phyloP scores from a whole-genome alignment of 2,113 vertebrate species.

The Seriola dumerili region DNA sequence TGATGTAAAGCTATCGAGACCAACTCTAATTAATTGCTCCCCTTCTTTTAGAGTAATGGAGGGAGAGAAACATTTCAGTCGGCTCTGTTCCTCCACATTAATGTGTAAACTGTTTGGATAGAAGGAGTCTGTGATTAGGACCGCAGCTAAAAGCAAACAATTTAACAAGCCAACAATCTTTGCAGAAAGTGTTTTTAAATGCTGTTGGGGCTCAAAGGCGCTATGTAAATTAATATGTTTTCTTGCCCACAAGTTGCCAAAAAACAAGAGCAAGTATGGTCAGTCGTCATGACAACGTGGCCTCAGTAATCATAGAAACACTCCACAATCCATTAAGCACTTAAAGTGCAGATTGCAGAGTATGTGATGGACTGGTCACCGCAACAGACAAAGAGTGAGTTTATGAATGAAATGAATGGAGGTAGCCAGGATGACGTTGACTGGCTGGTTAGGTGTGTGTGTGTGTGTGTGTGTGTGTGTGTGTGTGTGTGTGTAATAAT shows the following conservation, averaged over 20 bases:
- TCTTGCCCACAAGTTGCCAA: neutral
- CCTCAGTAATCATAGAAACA: constrained; percentile 32
- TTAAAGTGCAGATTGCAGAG: constrained; percentile 56
- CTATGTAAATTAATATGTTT: constrained; percentile 9
- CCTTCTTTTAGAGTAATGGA: constrained; percentile 19
- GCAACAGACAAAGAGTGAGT: neutral
- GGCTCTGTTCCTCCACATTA: constrained; percentile 17
- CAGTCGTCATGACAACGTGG: constrained; percentile 83
- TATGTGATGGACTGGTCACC: neutral
- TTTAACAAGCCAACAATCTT: constrained; percentile 6
- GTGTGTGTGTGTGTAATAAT: neutral
- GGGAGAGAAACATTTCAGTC: constrained; percentile 25
- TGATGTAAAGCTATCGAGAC: constrained; percentile 25
- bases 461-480: neutral
- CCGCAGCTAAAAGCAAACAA: constrained; percentile 48
- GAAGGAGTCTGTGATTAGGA: constrained; percentile 17
- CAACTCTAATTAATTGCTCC: constrained; percentile 32
- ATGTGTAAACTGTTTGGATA: constrained; percentile 9
- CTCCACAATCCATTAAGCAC: constrained; percentile 52
- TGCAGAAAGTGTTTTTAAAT: constrained; percentile 19
- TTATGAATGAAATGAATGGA: constrained; percentile 21
- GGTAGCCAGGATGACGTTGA: neutral
- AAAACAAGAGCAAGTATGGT: constrained; percentile 27
- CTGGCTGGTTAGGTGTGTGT: neutral
- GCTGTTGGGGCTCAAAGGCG: neutral